A percentile compares a stretch with the other conserved stretches of the same genome.
phyloP scores from a whole-genome alignment of 1,140 invertebrate species.

The Mesaphorura yosii region DNA sequence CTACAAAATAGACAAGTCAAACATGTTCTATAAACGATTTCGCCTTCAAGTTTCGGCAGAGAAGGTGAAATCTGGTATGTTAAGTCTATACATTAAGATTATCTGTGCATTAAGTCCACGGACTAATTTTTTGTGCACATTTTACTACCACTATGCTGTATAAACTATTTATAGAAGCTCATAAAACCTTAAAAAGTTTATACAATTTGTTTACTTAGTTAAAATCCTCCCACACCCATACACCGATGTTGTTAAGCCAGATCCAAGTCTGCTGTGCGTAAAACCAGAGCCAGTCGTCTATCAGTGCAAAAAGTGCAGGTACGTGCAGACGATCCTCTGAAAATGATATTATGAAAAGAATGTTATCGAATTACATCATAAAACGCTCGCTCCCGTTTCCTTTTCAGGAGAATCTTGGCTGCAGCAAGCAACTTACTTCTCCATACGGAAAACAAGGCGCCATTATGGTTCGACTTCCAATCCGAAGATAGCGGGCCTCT shows the following conservation, averaged over 20 bases:
- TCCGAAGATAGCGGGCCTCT: conserved; percentile 31
- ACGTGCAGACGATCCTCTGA: too few species aligned
- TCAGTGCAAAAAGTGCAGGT: conserved; percentile 61
- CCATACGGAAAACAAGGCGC: conserved; percentile 39
- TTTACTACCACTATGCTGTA: too few species aligned
- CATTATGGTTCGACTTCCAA: conserved; percentile 24
- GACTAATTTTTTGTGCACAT: too few species aligned
- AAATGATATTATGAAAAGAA: too few species aligned
- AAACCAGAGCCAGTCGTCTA: conserved; percentile 69
- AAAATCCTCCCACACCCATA: conserved; percentile 68
- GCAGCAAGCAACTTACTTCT: conserved; percentile 61
- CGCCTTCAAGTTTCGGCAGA: conserved; percentile 63
- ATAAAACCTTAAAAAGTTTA: background rate
- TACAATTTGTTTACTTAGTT: conserved; percentile 37
- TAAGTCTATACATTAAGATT: background rate
- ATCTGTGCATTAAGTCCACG: background rate
- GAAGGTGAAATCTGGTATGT: conserved; percentile 56
- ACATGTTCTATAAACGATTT: conserved; percentile 62
- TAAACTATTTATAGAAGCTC: too few species aligned
- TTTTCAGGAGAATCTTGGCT: conserved; percentile 52
- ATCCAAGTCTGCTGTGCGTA: conserved; percentile 60
- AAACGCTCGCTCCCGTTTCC: too few species aligned
- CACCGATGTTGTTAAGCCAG: conserved; percentile 60
- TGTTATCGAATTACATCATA: too few species aligned
- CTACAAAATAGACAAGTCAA: conserved; percentile 53